A percentile compares a stretch with the other conserved stretches of the same genome.
phyloP scores from a whole-genome alignment of 1,140 invertebrate genomes.

The Drosophila repleta region DNA sequence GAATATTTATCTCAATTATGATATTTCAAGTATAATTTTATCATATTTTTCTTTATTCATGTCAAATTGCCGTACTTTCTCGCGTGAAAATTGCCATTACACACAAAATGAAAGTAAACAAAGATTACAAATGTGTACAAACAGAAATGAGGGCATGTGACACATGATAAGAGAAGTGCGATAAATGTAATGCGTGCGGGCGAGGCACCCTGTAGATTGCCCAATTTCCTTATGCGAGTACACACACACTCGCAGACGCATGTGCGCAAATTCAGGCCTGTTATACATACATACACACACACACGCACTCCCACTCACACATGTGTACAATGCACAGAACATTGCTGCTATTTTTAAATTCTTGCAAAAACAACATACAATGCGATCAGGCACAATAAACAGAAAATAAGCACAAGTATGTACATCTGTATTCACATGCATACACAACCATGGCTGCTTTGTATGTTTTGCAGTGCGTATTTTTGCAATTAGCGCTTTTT shows the following conservation, averaged over 20 bases:
- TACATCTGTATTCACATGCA: not conserved
- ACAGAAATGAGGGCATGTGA: slow-evolving; percentile 21
- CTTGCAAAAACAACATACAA: slow-evolving; percentile 66
- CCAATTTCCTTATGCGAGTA: slow-evolving; percentile 19
- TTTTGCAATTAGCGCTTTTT: slow-evolving; percentile 32
- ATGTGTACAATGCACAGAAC: slow-evolving; percentile 27
- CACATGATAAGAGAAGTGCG: slow-evolving; percentile 28
- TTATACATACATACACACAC: slow-evolving; percentile 29
- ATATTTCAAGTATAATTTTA: not conserved
- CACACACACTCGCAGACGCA: slow-evolving; percentile 26
- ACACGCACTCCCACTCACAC: slow-evolving; percentile 13
- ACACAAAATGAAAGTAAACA: slow-evolving; percentile 8
- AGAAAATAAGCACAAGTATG: slow-evolving; percentile 7
- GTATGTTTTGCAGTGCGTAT: slow-evolving; percentile 19
- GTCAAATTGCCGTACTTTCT: not conserved
- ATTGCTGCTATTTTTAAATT: slow-evolving; percentile 68
- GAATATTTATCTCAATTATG: slow-evolving; percentile 6
- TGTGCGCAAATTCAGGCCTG: slow-evolving; percentile 67
- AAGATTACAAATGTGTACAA: not conserved
- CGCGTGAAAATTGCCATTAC: not conserved
- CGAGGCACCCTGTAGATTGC: slow-evolving; percentile 41
- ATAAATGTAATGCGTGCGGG: slow-evolving; percentile 22
- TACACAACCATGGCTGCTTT: not conserved
- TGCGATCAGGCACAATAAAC: slow-evolving; percentile 27
- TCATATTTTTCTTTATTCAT: not conserved